Evolutionary conservation across 2,888 invertebrate species (phyloP), one percentile per base, ranked within the genome.

Genomic region (Erannis defoliaria): DNA sequence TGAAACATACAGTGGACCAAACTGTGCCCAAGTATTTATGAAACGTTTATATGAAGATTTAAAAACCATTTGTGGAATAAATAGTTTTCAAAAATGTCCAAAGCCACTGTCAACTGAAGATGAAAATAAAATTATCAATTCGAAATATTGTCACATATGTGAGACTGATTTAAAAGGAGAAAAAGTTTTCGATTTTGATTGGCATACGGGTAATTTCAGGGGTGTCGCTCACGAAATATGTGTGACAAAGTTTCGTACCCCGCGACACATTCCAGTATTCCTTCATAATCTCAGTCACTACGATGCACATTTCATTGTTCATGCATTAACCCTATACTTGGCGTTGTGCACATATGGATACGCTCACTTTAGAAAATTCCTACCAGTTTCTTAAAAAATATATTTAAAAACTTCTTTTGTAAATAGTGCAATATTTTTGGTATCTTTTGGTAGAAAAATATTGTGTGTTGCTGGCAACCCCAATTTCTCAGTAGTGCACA

Each of bases 301-400:
- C 53, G 76, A 77, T 67, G 62, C 72, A 4, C 77, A 81, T 67
- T 73, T 77, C 12, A 72, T 80, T 33, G 70, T 80, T 18, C 38
- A 3, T 67, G 73, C 71, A 38, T 66, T 78, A 5, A n/a, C n/a
- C n/a, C n/a, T n/a, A n/a, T n/a, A n/a, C n/a, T n/a, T n/a, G n/a
- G n/a, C n/a, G n/a, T n/a, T n/a, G n/a, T n/a, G n/a, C n/a, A n/a
- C n/a, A n/a, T n/a, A n/a, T n/a, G n/a, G n/a, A n/a, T n/a, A n/a
- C n/a, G n/a, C n/a, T n/a, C n/a, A n/a, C n/a, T n/a, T n/a, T n/a
- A n/a, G n/a, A n/a, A n/a, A n/a, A n/a, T n/a, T n/a, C n/a, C n/a
- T n/a, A n/a, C n/a, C n/a, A n/a, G n/a, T n/a, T n/a, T n/a, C n/a
- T n/a, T n/a, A n/a, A n/a, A n/a, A n/a, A n/a, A n/a, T n/a, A n/a